phyloP scores from a whole-genome alignment of 2,888 invertebrate species.

The Hartigia nigra region DNA sequence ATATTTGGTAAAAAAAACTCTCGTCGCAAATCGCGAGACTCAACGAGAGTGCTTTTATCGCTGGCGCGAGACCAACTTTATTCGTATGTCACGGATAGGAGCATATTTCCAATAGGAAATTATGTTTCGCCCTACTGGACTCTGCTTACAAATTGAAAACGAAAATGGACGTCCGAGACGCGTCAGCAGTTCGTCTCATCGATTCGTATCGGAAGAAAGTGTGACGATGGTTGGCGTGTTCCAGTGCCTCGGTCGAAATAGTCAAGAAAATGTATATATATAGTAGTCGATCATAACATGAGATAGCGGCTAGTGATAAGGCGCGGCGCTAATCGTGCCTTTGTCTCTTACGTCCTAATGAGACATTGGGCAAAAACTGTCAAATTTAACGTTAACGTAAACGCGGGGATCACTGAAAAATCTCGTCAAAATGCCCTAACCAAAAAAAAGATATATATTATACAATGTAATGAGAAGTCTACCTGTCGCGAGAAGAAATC shows the following conservation, averaged over 20 bases:
- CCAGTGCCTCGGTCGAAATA: not conserved
- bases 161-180: not conserved
- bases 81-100: not conserved
- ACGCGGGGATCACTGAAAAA: not conserved
- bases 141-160: not conserved
- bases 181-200: not conserved
- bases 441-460: not conserved
- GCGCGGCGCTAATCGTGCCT: conserved; percentile 1
- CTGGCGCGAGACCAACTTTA: not conserved
- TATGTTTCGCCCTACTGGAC: not conserved
- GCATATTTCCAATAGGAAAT: not conserved
- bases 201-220: not conserved
- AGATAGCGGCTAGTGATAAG: not conserved
- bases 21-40: not conserved
- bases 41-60: not conserved
- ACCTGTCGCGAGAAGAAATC: not conserved
- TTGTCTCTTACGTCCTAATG: conserved; percentile 8
- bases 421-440: not conserved
- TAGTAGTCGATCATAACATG: not conserved
- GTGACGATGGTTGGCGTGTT: not conserved
- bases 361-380: conserved; percentile 21
- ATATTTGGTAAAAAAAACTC: not conserved
- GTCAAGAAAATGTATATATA: not conserved
- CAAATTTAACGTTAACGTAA: not conserved
- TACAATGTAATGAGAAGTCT: not conserved